Percentiles rank a stretch among this genome's conserved stretches.
Conservation (phyloP, 2,797 vertebrate species). For the Xiphophorus birchmanni region DNA sequence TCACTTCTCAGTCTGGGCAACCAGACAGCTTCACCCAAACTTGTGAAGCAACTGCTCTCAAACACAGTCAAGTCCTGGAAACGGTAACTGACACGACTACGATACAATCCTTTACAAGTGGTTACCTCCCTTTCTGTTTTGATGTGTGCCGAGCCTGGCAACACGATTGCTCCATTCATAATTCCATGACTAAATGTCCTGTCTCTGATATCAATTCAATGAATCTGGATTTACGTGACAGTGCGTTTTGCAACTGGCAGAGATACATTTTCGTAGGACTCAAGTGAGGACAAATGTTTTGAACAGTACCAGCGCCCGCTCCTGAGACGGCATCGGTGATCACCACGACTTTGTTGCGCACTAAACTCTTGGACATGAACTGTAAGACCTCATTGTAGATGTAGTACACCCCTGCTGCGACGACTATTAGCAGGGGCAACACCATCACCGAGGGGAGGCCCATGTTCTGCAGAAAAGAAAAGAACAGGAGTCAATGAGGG, state of each 20-base stretch:
- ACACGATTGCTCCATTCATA: background rate
- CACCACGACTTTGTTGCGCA: conserved; percentile 95
- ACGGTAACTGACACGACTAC: background rate
- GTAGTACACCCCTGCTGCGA: conserved; percentile 89
- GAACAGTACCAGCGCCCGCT: conserved; percentile 86
- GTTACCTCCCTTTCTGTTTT: background rate
- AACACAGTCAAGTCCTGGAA: background rate
- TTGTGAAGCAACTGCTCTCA: background rate
- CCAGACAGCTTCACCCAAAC: background rate
- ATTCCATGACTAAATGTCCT: background rate
- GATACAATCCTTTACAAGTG: background rate
- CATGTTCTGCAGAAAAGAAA: conserved; percentile 80
- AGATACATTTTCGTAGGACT: background rate
- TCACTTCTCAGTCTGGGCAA: background rate
- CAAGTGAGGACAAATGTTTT: background rate
- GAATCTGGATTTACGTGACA: conserved; percentile 4
- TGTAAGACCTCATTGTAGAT: conserved; percentile 89
- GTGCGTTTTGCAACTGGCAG: background rate
- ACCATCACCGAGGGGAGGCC: conserved; percentile 80
- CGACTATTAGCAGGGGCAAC: conserved; percentile 87
- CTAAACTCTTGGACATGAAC: conserved; percentile 89
- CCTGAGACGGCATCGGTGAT: conserved; percentile 94
- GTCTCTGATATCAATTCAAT: background rate
- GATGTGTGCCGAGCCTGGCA: background rate
- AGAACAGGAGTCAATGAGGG: background rate